These are phyloP conservation scores for Hemithea aestivaria DNA, from an alignment of 2,888 invertebrate species.

Conservation along the genomic window DNA sequence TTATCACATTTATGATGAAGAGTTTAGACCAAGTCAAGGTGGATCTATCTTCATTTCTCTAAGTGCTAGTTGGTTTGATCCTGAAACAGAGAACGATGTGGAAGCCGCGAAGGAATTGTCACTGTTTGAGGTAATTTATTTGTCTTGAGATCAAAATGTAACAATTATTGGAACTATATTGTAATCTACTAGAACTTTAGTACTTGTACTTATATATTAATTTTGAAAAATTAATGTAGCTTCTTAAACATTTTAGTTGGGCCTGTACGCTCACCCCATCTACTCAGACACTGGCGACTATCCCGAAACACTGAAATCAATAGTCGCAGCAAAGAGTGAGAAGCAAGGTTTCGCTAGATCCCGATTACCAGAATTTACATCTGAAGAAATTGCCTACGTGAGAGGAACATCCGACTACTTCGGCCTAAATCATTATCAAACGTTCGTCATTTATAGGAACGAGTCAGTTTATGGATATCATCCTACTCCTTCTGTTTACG, in stretches of 20 bases:
- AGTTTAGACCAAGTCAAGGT: conserved; percentile 35
- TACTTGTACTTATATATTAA: too few relatives aligned
- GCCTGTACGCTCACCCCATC: conserved; percentile 63
- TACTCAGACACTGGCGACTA: conserved; percentile 66
- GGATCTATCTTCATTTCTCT: conserved; percentile 33
- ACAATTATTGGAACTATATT: too few relatives aligned
- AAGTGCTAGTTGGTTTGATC: conserved; percentile 38
- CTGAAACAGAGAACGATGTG: conserved; percentile 58
- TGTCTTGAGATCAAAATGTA: too few relatives aligned
- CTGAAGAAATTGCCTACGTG: conserved; percentile 39
- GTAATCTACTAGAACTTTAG: too few relatives aligned
- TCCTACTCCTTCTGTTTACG: conserved; percentile 31
- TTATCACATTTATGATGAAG: conserved; percentile 45
- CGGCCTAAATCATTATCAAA: conserved; percentile 83
- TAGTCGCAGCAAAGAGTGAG: conserved; percentile 49
- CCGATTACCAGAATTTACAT: conserved; percentile 39
- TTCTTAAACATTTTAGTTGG: conserved; percentile 41
- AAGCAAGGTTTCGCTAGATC: conserved; percentile 40
- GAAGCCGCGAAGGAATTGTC: conserved; percentile 55
- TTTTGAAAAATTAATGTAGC: too few relatives aligned
- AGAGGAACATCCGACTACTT: conserved; percentile 50
- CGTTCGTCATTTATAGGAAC: conserved; percentile 39
- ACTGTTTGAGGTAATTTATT: conserved; percentile 58
- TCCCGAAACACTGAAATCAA: conserved; percentile 58
- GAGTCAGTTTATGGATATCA: conserved; percentile 26